Evolutionary conservation across 1,140 invertebrate genomes (phyloP).

Genomic region (Drosophila gunungcola): DNA sequence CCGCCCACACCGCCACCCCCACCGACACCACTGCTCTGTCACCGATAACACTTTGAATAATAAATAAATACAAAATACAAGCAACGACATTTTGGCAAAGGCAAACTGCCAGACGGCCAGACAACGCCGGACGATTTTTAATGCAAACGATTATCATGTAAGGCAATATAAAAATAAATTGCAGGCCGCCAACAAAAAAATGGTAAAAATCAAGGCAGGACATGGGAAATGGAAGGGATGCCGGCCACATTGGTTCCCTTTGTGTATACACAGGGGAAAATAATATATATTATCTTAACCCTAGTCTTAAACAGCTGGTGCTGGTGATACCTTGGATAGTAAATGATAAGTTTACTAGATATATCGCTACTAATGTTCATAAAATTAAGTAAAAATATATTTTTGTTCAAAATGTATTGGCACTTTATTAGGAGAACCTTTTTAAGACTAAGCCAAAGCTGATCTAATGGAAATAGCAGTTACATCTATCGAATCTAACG

Average conservation of each 20-base stretch:
- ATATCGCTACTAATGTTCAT: no score
- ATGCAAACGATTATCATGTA: conserved; percentile 81
- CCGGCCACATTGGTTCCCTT: conserved; percentile 21
- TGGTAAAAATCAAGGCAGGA: conserved; percentile 15
- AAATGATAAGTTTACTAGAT: no score
- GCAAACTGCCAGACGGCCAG: conserved; percentile 43
- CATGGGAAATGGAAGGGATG: conserved; percentile 31
- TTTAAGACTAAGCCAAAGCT: no score
- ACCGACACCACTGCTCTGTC: conserved; percentile 41
- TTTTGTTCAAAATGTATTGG: no score
- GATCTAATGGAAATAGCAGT: no score
- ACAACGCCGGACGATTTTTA: conserved; percentile 65
- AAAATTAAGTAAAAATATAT: no score
- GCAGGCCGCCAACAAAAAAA: conserved; percentile 36
- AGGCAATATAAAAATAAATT: conserved; percentile 81
- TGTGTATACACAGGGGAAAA: conserved; percentile 24
- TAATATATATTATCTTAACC: no score
- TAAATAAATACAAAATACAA: conserved; percentile 83
- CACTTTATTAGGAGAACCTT: no score
- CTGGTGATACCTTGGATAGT: no score
- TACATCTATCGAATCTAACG: no score
- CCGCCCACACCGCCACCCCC: conserved; percentile 39
- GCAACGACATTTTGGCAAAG: conserved; percentile 65
- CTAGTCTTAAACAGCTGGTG: no score
- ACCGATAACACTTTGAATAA: conserved; percentile 82